Conservation (phyloP, 2,113 vertebrate genomes). For the Proterorhinus semilunaris region DNA sequence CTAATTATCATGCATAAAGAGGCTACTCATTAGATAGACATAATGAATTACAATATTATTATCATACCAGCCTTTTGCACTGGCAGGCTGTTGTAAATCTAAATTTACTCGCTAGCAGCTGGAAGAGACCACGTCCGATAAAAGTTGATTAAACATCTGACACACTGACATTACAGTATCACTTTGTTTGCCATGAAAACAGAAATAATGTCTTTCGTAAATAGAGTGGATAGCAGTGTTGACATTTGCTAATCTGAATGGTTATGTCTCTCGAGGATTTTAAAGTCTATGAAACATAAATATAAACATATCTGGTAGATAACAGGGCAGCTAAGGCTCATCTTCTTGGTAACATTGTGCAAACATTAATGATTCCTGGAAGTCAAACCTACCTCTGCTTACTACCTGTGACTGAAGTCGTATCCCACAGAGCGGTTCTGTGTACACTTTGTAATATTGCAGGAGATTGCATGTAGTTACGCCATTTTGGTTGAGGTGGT, state of each 20-base stretch:
- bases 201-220: neutral
- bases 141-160: neutral
- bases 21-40: neutral
- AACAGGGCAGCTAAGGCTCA: too few species aligned
- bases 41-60: neutral
- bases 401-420: neutral
- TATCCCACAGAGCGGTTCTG: neutral
- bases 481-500: neutral
- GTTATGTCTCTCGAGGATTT: too few species aligned
- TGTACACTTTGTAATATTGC: constrained; percentile 1
- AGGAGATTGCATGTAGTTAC: neutral
- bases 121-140: neutral
- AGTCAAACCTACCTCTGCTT: neutral
- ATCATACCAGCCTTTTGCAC: neutral
- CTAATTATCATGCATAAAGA: neutral
- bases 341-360: neutral
- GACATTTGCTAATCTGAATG: too few species aligned
- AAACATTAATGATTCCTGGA: neutral
- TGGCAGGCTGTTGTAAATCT: neutral
- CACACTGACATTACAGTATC: neutral
- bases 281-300: too few species aligned
- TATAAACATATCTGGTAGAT: too few species aligned
- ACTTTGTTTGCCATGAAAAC: neutral
- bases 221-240: too few species aligned
- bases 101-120: neutral